Percentiles rank a stretch among this genome's conserved stretches.
These are phyloP conservation scores for Melieria omissa DNA, from an alignment of 2,888 invertebrate species.

Conservation along the genomic window DNA sequence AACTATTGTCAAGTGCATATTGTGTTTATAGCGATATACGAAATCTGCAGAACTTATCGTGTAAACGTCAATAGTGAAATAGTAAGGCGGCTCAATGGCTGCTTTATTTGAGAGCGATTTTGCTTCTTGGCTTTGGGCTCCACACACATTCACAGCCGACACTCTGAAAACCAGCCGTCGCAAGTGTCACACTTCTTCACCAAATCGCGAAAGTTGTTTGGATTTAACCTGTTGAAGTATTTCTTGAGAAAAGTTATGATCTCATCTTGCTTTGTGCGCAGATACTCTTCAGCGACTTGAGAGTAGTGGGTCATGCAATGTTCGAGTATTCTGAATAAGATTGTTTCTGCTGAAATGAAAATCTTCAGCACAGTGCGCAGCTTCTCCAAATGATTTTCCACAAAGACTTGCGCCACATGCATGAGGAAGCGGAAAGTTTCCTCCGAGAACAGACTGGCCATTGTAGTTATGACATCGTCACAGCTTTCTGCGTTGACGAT, in stretches of 20 bases:
- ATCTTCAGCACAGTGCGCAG: constrained; percentile 17
- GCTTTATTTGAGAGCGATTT: too few species aligned
- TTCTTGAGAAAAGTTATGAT: constrained; percentile 43
- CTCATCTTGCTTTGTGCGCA: constrained; percentile 18
- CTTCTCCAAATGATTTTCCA: constrained; percentile 26
- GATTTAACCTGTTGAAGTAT: constrained; percentile 48
- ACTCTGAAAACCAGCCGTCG: constrained; percentile 46
- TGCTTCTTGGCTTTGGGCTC: too few species aligned
- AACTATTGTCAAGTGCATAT: too few species aligned
- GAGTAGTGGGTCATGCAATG: constrained; percentile 38
- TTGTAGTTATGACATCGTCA: constrained; percentile 40
- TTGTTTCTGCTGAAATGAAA: constrained; percentile 51
- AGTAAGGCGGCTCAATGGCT: too few species aligned
- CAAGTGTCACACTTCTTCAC: constrained; percentile 45
- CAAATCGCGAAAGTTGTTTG: constrained; percentile 37
- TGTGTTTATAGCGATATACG: too few species aligned
- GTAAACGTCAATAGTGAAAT: too few species aligned
- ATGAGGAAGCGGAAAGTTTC: constrained; percentile 43
- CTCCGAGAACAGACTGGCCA: constrained; percentile 41
- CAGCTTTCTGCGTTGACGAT: constrained; percentile 49
- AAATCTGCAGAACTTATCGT: too few species aligned
- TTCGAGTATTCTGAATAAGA: constrained; percentile 48
- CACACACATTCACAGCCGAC: not conserved
- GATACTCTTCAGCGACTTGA: not conserved
- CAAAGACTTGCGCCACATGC: constrained; percentile 46